Evolutionary conservation across 2,113 vertebrate genomes (phyloP).

Genomic region (Theropithecus gelada): DNA sequence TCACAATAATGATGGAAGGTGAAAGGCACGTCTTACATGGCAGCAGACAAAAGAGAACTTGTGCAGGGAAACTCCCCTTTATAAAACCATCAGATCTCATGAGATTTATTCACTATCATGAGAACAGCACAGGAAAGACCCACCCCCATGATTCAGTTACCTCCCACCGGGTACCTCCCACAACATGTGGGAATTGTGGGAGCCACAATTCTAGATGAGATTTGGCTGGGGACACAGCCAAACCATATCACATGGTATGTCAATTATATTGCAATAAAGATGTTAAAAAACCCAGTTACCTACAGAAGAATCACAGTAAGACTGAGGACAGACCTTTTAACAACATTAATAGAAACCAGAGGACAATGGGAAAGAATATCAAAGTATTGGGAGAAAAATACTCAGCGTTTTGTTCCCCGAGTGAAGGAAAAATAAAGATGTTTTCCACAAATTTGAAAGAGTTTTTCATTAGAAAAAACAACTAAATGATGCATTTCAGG

Average conservation of each 20-base stretch:
- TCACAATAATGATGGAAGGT: no score
- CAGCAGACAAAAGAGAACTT: no score
- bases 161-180: no score
- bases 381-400: neutral
- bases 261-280: neutral
- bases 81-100: no score
- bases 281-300: neutral
- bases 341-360: neutral
- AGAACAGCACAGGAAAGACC: no score
- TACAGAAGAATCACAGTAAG: neutral
- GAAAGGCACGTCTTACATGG: no score
- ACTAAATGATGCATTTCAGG: neutral
- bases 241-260: neutral
- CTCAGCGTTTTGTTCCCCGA: neutral
- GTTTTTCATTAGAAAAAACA: neutral
- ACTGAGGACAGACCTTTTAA: neutral
- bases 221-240: no score
- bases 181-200: no score
- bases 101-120: no score
- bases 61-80: no score
- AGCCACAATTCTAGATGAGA: no score
- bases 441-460: neutral
- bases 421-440: neutral
- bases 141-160: no score
- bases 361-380: neutral